Percentiles rank a stretch among this genome's conserved stretches.
Evolutionary conservation across 2,888 invertebrate species (phyloP).

Genomic region (Thyatira batis): DNA sequence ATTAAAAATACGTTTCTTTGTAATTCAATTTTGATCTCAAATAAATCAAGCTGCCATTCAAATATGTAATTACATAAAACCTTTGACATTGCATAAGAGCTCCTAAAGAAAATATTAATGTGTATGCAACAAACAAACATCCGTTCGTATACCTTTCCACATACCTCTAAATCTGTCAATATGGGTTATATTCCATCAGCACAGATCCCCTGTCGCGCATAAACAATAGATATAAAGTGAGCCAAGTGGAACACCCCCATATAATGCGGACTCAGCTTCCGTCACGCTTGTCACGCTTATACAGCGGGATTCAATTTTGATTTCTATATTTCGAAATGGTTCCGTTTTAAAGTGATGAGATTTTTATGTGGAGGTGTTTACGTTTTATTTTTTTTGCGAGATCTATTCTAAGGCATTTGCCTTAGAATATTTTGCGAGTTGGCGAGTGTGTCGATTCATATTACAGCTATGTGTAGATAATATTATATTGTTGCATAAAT

Average conservation of each 20-base stretch:
- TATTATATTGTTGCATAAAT: too few species aligned
- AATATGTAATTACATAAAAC: constrained; percentile 2
- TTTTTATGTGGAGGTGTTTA: constrained; percentile 8
- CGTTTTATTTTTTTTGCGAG: not conserved
- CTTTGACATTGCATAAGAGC: not conserved
- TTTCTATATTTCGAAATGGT: constrained; percentile 19
- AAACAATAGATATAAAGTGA: constrained; percentile 80
- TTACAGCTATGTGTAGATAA: too few species aligned
- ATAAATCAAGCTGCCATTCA: too few species aligned
- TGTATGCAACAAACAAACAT: not conserved
- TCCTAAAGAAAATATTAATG: too few species aligned
- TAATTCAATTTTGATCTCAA: too few species aligned
- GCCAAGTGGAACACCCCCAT: constrained; percentile 77
- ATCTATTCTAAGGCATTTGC: too few species aligned
- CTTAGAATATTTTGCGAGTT: too few species aligned
- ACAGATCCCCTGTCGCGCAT: constrained; percentile 51
- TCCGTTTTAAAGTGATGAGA: constrained; percentile 16
- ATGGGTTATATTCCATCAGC: constrained; percentile 60
- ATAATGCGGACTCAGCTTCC: constrained; percentile 65
- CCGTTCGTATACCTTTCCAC: not conserved
- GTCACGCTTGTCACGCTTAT: constrained; percentile 57
- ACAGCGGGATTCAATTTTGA: constrained; percentile 53
- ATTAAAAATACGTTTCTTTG: too few species aligned
- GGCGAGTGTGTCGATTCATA: too few species aligned
- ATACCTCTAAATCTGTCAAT: constrained; percentile 4